Evolutionary conservation across 1,140 invertebrate genomes (phyloP).

Genomic region (Aphis craccivora): DNA sequence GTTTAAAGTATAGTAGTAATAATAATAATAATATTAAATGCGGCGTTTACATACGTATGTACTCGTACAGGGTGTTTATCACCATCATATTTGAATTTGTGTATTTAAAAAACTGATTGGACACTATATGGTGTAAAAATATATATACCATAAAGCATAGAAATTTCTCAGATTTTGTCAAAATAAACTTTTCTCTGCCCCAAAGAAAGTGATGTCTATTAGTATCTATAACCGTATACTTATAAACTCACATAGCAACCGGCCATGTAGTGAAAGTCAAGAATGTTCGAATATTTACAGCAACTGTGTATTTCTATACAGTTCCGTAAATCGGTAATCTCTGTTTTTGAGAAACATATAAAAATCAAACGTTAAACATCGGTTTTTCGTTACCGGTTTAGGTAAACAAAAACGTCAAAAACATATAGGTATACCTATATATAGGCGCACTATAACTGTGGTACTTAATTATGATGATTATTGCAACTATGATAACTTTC

Average conservation of each 20-base stretch:
- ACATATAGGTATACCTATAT: not conserved
- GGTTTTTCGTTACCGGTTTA: not conserved
- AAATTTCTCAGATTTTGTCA: not conserved
- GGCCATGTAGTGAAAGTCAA: not conserved
- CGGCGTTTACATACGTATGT: not conserved
- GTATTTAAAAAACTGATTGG: not conserved
- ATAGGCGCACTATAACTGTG: too few relatives aligned
- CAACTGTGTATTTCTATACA: too few relatives aligned
- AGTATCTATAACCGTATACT: too few relatives aligned
- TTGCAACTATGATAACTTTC: not conserved
- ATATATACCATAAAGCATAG: too few relatives aligned
- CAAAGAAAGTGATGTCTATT: not conserved
- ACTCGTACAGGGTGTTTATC: not conserved
- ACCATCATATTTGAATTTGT: not conserved
- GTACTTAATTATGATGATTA: not conserved
- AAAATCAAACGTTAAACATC: not conserved
- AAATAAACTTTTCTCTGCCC: not conserved
- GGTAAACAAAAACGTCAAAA: not conserved
- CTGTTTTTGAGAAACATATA: not conserved
- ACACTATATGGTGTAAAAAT: not conserved
- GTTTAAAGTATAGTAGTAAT: not conserved
- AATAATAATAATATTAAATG: not conserved
- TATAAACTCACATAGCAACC: not conserved
- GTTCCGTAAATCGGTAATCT: not conserved
- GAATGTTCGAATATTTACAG: not conserved